Percentiles rank a stretch among this genome's conserved stretches.
phyloP scores from a whole-genome alignment of 2,113 vertebrate genomes.

The Protobothrops flavoviridis region DNA sequence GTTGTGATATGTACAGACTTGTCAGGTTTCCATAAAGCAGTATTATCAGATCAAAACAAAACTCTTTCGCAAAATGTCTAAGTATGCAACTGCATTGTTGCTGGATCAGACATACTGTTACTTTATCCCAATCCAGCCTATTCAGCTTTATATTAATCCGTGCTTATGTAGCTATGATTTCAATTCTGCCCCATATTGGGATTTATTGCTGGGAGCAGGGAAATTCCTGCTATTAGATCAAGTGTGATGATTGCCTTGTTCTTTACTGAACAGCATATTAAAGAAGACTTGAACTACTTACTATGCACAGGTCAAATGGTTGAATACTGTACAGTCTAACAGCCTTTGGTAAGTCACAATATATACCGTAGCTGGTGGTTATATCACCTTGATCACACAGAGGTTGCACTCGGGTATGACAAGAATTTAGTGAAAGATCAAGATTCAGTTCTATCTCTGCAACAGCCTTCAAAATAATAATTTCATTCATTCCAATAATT shows the following conservation, averaged over 20 bases:
- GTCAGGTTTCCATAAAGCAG: slow-evolving; percentile 48
- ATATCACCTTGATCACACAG: neutral
- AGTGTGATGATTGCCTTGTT: neutral
- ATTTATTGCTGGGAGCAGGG: slow-evolving; percentile 24
- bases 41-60: slow-evolving; percentile 47
- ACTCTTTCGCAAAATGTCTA: neutral
- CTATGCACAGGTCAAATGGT: neutral
- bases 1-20: slow-evolving; percentile 23
- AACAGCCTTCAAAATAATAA: neutral
- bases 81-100: neutral
- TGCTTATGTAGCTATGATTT: slow-evolving; percentile 33
- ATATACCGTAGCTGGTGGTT: neutral
- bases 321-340: neutral
- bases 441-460: neutral
- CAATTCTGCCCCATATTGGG: slow-evolving; percentile 24
- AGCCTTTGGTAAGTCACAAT: neutral
- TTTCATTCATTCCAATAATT: neutral
- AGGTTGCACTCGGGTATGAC: neutral
- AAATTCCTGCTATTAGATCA: slow-evolving; percentile 30
- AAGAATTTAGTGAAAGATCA: neutral
- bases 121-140: slow-evolving; percentile 33
- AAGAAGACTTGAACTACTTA: neutral
- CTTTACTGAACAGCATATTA: slow-evolving; percentile 5
- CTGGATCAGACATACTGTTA: neutral
- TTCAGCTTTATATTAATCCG: neutral